Evolutionary conservation across 2,888 invertebrate species (phyloP).

Genomic region (Agonopterix alstromeriana): DNA sequence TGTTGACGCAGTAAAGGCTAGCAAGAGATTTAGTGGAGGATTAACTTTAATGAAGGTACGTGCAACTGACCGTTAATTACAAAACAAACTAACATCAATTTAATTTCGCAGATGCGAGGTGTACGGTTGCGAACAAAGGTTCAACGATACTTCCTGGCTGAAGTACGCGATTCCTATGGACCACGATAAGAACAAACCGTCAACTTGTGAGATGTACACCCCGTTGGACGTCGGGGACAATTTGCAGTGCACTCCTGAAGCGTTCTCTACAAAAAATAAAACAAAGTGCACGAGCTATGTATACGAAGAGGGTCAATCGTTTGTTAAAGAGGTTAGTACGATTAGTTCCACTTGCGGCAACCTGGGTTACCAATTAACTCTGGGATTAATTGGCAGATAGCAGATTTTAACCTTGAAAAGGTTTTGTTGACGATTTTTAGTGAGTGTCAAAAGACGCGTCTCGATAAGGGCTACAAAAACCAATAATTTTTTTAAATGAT

Average conservation of each 20-base stretch:
- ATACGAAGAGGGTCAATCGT: constrained; percentile 48
- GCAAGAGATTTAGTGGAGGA: no score
- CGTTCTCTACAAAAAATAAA: constrained; percentile 45
- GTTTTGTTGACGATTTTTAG: no score
- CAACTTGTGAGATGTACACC: constrained; percentile 39
- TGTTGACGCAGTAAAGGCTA: no score
- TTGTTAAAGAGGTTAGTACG: constrained; percentile 58
- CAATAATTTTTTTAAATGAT: no score
- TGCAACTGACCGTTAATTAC: no score
- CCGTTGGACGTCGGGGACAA: constrained; percentile 25
- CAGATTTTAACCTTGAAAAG: no score
- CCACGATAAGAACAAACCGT: constrained; percentile 22
- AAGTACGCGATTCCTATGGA: constrained; percentile 51
- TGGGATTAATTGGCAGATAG: no score
- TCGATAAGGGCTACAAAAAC: no score
- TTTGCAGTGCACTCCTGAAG: constrained; percentile 38
- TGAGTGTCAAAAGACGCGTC: no score
- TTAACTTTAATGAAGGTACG: no score
- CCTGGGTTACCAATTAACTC: no score
- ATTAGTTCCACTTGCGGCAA: no score
- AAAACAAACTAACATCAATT: background rate
- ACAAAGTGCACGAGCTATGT: constrained; percentile 48
- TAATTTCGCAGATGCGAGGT: constrained; percentile 49
- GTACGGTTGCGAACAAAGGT: constrained; percentile 52
- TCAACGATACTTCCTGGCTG: constrained; percentile 65